Evolutionary conservation across 2,797 vertebrate species (phyloP).

Genomic region (Schizothorax lantsangensis): DNA sequence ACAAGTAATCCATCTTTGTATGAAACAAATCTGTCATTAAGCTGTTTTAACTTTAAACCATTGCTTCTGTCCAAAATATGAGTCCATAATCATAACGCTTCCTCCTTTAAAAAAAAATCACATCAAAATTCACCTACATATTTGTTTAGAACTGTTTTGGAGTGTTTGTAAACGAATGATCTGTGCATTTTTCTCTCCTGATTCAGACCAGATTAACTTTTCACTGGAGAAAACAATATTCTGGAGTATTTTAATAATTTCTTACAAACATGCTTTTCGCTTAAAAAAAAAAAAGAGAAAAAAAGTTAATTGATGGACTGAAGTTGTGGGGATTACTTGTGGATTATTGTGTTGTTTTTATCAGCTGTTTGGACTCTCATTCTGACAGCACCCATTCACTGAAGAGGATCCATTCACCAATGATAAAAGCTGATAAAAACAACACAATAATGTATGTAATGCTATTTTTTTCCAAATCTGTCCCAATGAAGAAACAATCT

Average conservation of each 20-base stretch:
- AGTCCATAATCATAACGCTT: neutral
- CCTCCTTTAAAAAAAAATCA: too few species aligned
- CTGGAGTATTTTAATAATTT: neutral
- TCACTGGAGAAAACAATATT: neutral
- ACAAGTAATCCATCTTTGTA: neutral
- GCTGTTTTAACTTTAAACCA: neutral
- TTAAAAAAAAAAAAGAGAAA: neutral
- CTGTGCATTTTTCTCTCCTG: neutral
- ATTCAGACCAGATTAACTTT: neutral
- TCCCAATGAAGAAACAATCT: neutral
- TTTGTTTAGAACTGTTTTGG: neutral
- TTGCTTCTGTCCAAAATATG: neutral
- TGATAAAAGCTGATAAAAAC: neutral
- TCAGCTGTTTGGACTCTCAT: neutral
- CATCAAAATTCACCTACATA: neutral
- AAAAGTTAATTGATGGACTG: neutral
- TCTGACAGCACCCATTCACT: neutral
- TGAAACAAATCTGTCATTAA: neutral
- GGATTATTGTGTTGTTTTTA: neutral
- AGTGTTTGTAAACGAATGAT: neutral
- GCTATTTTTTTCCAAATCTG: neutral
- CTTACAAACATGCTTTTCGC: neutral
- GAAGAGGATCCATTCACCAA: neutral
- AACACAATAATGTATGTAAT: neutral
- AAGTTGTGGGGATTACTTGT: neutral